These are phyloP conservation scores for Seriola aureovittata DNA, from an alignment of 2,113 vertebrate species.

Conservation along the genomic window DNA sequence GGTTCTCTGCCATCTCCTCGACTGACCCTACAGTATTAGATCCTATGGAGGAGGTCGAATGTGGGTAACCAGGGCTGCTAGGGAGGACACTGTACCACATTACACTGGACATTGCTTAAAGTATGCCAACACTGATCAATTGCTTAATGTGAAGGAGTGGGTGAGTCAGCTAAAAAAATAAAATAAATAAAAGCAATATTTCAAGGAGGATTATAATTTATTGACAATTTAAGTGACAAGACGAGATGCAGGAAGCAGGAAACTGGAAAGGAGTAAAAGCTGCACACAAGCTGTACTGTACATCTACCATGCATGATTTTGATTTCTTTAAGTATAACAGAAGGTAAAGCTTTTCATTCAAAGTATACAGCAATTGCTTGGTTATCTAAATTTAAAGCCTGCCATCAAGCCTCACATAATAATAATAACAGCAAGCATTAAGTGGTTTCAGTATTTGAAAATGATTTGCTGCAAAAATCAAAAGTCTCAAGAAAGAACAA, in stretches of 20 bases:
- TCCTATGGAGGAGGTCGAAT: conserved; percentile 14
- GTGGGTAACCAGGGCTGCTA: background rate
- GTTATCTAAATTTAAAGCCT: background rate
- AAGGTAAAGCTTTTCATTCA: background rate
- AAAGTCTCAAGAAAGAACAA: background rate
- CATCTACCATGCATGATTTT: background rate
- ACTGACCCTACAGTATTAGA: background rate
- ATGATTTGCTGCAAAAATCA: background rate
- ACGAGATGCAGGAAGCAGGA: background rate
- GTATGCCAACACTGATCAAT: background rate
- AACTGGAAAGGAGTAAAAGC: background rate
- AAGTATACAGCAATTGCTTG: too few species aligned
- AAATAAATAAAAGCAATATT: background rate
- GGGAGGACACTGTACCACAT: background rate
- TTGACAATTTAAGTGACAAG: background rate
- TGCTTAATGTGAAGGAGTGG: background rate
- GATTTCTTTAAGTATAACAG: too few species aligned
- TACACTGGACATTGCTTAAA: background rate
- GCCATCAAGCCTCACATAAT: background rate
- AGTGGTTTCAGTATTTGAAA: background rate
- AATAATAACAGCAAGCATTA: background rate
- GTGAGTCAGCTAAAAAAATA: background rate
- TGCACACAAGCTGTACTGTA: background rate
- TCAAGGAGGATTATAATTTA: background rate
- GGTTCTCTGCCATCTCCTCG: background rate